Conservation (phyloP, 2,797 vertebrate species). For the Tinamus major region DNA sequence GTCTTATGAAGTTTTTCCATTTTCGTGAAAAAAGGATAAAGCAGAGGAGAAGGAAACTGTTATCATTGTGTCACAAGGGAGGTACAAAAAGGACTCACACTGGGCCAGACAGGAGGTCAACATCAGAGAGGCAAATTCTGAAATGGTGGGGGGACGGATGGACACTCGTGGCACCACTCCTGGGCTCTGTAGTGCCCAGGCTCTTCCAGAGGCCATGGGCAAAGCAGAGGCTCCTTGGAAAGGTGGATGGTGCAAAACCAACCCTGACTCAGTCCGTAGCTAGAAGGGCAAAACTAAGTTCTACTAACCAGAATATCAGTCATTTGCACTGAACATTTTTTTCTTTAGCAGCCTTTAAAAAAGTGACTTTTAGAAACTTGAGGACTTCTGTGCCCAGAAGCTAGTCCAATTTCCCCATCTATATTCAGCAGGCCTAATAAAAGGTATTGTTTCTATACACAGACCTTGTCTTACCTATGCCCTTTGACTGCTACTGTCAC, state of each 20-base stretch:
- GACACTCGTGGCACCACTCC: fast-evolving
- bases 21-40: not conserved
- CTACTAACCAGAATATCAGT: not conserved
- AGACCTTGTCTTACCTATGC: not conserved
- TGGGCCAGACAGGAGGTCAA: not conserved
- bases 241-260: not conserved
- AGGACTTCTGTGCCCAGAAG: not conserved
- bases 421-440: not conserved
- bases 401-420: not conserved
- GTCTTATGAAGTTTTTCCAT: not conserved
- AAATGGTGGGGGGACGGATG: fast-evolving
- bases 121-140: not conserved
- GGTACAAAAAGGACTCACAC: not conserved
- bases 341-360: not conserved
- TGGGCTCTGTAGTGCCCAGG: not conserved
- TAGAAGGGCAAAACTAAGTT: not conserved
- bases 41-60: not conserved
- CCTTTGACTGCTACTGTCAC: not conserved
- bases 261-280: not conserved
- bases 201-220: fast-evolving
- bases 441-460: not conserved
- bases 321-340: not conserved
- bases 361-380: not conserved
- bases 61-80: not conserved
- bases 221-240: not conserved